phyloP scores from a whole-genome alignment of 2,888 invertebrate species.

The Pachydiplax longipennis region DNA sequence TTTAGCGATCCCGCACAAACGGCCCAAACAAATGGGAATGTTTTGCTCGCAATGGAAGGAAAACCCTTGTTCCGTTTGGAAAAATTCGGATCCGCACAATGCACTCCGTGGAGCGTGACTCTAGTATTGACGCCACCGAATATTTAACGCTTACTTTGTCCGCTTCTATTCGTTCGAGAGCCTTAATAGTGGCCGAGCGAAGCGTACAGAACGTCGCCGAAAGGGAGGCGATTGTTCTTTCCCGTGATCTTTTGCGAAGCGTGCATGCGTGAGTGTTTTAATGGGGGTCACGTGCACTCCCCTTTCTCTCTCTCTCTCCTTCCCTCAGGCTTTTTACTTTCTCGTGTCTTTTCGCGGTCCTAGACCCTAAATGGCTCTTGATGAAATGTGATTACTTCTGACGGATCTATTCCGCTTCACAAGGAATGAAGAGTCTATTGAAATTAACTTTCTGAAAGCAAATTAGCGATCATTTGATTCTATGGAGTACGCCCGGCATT shows the following conservation, averaged over 20 bases:
- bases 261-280: slow-evolving; percentile 25
- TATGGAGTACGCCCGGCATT: too few relatives aligned
- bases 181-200: background rate
- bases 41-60: background rate
- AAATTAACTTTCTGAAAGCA: too few relatives aligned
- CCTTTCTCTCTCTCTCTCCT: background rate
- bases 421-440: too few relatives aligned
- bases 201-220: background rate
- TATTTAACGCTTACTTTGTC: slow-evolving; percentile 16
- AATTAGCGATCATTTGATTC: too few relatives aligned
- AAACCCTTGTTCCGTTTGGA: background rate
- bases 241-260: background rate
- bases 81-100: background rate
- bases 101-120: background rate
- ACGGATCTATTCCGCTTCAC: too few relatives aligned
- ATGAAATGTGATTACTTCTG: too few relatives aligned
- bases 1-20: background rate
- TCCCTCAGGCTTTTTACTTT: background rate
- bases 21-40: background rate
- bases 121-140: background rate
- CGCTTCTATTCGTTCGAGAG: background rate
- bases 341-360: too few relatives aligned
- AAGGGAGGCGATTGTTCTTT: background rate
- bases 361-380: too few relatives aligned
- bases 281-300: slow-evolving; percentile 35